Evolutionary conservation across 2,113 vertebrate species (phyloP), one percentile per base, ranked within the genome.

Genomic region (Puntigrus tetrazona): DNA sequence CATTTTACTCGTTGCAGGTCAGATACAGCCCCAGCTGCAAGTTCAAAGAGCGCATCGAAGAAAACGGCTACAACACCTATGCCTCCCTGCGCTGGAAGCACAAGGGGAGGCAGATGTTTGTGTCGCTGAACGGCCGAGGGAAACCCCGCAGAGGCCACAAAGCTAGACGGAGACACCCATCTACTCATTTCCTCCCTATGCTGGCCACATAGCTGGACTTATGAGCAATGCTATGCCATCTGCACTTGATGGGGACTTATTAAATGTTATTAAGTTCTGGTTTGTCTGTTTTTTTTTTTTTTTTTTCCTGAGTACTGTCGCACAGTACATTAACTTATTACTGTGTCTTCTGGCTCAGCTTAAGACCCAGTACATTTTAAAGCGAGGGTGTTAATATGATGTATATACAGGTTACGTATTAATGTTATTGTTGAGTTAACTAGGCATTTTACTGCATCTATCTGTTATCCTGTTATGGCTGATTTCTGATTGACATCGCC

Each of bases 1-100:
- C 7, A 20, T 80, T 27, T 13, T 45, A 82, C 74, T 47, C 82
- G 45, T 3, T 74, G 25, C 94, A 98, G 96, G 94, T 95, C 90
- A 94, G 94, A 89, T 98, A 96, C 93, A 95, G 89, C 77, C 93
- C 92, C 1, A 97, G 94, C 93, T 98, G 97, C 92, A 95, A 96
- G 89, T 99, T 99, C 89, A 95, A 78, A 87, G 97, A 99, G 81
- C 95, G 95, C 80, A 99, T 97, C 0, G 96, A 98, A 86, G 97
- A 98, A 90, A 98, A 99, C 0, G 96, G 97, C 90, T 98, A 97
- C 92, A 97, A 97, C 93, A 98, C 97, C 0, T 98, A 98, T 1
- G 95, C 96, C 1, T 97, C 97, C 0, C 92, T 95, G 67, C 95
- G 38, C 83, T 98, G 97, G 97, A 95, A 91, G 80, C 95, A 96